phyloP scores from a whole-genome alignment of 2,113 vertebrate genomes.

The Eudyptes chrysolophus region DNA sequence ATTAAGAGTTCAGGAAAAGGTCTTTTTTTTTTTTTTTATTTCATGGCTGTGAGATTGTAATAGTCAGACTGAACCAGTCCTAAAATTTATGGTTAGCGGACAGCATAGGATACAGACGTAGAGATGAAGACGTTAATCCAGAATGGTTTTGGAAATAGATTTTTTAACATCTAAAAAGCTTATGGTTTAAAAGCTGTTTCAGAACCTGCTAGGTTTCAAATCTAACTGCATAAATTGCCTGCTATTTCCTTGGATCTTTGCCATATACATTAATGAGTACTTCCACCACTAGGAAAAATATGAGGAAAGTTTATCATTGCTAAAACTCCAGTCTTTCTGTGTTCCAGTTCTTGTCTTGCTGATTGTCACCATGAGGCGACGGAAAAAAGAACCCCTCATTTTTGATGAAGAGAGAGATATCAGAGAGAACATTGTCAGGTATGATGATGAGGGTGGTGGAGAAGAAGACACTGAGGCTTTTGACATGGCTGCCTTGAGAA shows the following conservation, averaged over 20 bases:
- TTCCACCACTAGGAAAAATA: background rate
- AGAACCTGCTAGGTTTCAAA: background rate
- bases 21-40: background rate
- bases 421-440: conserved; percentile 93
- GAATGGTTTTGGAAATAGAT: conserved; percentile 7
- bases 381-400: conserved; percentile 92
- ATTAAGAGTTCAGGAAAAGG: conserved; percentile 46
- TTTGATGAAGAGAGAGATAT: conserved; percentile 94
- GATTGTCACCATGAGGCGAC: conserved; percentile 88
- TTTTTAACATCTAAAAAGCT: background rate
- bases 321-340: conserved; percentile 34
- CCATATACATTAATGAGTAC: background rate
- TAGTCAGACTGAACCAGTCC: background rate
- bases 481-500: conserved; percentile 93
- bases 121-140: conserved; percentile 20
- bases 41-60: conserved; percentile 2
- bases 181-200: background rate
- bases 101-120: background rate
- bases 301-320: background rate
- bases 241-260: background rate
- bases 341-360: conserved; percentile 88
- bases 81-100: conserved; percentile 19
- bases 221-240: background rate
- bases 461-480: conserved; percentile 98
- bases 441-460: conserved; percentile 94